Conservation (phyloP, 2,888 invertebrate genomes). For the Ashinkailepas kermadecensis region DNA sequence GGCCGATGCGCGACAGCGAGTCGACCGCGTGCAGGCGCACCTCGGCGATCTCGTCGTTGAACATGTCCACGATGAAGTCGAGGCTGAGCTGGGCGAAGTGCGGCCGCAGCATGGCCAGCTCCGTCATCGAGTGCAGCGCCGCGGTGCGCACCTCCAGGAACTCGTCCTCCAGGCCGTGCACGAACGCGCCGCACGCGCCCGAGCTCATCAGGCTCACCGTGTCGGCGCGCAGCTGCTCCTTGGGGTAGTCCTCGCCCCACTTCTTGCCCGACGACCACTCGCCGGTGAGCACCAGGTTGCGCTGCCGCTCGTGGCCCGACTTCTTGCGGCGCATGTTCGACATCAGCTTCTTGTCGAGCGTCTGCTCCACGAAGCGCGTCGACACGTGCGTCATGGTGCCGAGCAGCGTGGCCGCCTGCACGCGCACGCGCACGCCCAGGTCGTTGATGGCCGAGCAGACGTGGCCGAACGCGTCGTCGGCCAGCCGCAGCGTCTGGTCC, state of each 20-base stretch:
- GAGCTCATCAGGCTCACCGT: constrained; percentile 73
- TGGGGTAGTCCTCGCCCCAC: constrained; percentile 76
- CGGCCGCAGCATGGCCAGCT: constrained; percentile 71
- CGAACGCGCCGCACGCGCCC: constrained; percentile 95
- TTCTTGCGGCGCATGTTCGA: constrained; percentile 83
- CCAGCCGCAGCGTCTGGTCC: constrained; percentile 75
- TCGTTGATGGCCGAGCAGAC: constrained; percentile 68
- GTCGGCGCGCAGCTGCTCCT: constrained; percentile 64
- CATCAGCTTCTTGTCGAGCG: constrained; percentile 95
- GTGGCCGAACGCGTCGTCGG: constrained; percentile 93
- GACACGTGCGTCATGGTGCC: constrained; percentile 83
- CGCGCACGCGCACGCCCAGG: constrained; percentile 71
- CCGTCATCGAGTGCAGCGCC: constrained; percentile 86
- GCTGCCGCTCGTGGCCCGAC: constrained; percentile 76
- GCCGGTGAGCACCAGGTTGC: constrained; percentile 70
- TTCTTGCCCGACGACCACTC: constrained; percentile 89
- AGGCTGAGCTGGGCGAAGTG: constrained; percentile 80
- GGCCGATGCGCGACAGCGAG: constrained; percentile 70
- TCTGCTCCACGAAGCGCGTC: constrained; percentile 83
- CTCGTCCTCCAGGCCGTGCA: constrained; percentile 97
- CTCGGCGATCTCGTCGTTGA: constrained; percentile 98
- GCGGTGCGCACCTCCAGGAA: constrained; percentile 92
- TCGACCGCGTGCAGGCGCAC: constrained; percentile 91
- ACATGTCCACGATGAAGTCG: constrained; percentile 98
- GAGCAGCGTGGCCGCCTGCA: constrained; percentile 71